Evolutionary conservation across 2,797 vertebrate genomes (phyloP).

Genomic region (Bovichtus variegatus): DNA sequence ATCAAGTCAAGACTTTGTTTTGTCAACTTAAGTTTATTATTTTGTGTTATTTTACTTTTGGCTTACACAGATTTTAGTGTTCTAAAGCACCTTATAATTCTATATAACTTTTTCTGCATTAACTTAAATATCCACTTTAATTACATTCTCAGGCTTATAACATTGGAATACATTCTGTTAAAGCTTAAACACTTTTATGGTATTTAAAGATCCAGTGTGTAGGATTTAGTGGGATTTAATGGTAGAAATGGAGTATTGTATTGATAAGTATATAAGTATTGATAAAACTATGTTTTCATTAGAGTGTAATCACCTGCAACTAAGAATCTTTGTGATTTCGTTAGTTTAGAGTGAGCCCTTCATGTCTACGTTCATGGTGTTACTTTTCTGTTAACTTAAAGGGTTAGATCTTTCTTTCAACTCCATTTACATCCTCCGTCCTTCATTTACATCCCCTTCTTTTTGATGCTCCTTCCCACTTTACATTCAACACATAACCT

Average conservation of each 20-base stretch:
- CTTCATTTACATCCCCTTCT: neutral
- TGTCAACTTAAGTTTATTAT: neutral
- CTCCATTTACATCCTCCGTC: constrained; percentile 2
- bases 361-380: constrained; percentile 15
- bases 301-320: no score
- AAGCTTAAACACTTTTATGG: neutral
- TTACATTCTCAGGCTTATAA: neutral
- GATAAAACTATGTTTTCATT: no score
- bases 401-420: neutral
- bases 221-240: no score
- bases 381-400: constrained; percentile 3
- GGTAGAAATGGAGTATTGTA: no score
- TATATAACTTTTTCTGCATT: neutral
- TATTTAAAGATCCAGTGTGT: no score
- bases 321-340: no score
- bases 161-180: constrained; percentile 19
- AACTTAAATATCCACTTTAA: neutral
- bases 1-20: neutral
- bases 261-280: no score
- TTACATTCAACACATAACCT: constrained; percentile 17
- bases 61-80: neutral
- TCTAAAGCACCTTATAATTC: neutral
- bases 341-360: no score
- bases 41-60: neutral
- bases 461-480: neutral